Evolutionary conservation across 1,140 invertebrate genomes (phyloP).

Genomic region (Hormaphis cornu): DNA sequence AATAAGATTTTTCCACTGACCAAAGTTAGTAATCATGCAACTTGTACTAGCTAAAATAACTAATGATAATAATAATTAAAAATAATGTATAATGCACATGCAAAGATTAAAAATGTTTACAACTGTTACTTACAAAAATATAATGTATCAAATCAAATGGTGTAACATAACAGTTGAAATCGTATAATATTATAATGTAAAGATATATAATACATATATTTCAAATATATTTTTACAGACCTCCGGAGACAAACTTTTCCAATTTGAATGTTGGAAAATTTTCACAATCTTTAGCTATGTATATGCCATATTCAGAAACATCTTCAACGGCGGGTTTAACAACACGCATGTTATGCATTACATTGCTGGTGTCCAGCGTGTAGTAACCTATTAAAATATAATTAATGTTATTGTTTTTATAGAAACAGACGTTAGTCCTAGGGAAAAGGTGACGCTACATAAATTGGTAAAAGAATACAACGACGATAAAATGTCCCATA

Average conservation of each 20-base stretch:
- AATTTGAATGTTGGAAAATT: slow-evolving; percentile 63
- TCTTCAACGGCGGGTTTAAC: slow-evolving; percentile 61
- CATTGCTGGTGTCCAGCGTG: slow-evolving; percentile 66
- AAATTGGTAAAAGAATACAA: too few relatives aligned
- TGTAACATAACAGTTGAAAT: too few relatives aligned
- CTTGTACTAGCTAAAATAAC: background rate
- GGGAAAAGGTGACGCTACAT: too few relatives aligned
- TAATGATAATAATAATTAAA: background rate
- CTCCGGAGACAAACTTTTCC: slow-evolving; percentile 51
- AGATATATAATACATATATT: background rate
- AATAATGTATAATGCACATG: background rate
- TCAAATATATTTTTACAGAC: slow-evolving; percentile 42
- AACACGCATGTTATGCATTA: slow-evolving; percentile 67
- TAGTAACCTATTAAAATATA: slow-evolving; percentile 55
- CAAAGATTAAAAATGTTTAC: background rate
- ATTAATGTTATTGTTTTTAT: background rate
- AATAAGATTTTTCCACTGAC: background rate
- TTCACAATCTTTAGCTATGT: slow-evolving; percentile 61
- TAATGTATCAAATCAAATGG: background rate
- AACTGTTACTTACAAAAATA: slow-evolving; percentile 6
- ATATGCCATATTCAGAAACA: slow-evolving; percentile 53
- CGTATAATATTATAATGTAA: background rate
- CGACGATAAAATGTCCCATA: too few relatives aligned
- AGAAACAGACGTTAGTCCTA: too few relatives aligned
- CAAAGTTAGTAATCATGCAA: background rate